phyloP scores from a whole-genome alignment of 2,888 invertebrate species.

The Sarcophaga carnaria region DNA sequence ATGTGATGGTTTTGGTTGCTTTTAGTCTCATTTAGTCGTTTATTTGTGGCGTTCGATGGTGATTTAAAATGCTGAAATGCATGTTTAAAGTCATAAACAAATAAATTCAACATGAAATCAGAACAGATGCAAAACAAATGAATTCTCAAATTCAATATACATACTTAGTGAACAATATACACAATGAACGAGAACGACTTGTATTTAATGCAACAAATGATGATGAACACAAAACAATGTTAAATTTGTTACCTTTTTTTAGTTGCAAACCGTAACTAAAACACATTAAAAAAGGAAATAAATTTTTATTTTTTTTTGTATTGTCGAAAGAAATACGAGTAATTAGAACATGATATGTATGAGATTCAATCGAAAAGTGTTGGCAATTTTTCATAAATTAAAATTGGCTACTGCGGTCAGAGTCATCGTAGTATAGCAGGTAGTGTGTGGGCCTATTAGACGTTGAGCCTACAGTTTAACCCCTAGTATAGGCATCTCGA shows the following conservation, averaged over 20 bases:
- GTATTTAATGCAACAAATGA: conserved; percentile 25
- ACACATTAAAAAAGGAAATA: no score
- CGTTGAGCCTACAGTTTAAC: no score
- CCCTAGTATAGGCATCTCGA: no score
- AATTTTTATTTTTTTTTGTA: no score
- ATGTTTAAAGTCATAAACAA: conserved; percentile 64
- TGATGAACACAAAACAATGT: neutral
- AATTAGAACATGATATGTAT: no score
- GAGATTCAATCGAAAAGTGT: no score
- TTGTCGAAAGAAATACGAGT: no score
- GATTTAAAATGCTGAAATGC: conserved; percentile 25
- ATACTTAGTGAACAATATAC: neutral
- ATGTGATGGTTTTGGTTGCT: no score
- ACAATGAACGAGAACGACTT: conserved; percentile 25
- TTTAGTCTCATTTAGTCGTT: neutral
- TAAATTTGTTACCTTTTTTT: neutral
- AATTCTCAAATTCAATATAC: conserved; percentile 28
- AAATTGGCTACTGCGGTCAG: no score
- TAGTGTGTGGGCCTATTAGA: no score
- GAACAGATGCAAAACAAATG: conserved; percentile 37
- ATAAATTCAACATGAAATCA: conserved; percentile 50
- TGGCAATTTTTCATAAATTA: no score
- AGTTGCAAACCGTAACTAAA: conserved; percentile 8
- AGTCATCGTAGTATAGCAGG: no score
- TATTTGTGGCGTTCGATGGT: conserved; percentile 7